Evolutionary conservation across 2,113 vertebrate species (phyloP), one percentile per base, ranked within the genome.

Genomic region (Tachycineta bicolor): DNA sequence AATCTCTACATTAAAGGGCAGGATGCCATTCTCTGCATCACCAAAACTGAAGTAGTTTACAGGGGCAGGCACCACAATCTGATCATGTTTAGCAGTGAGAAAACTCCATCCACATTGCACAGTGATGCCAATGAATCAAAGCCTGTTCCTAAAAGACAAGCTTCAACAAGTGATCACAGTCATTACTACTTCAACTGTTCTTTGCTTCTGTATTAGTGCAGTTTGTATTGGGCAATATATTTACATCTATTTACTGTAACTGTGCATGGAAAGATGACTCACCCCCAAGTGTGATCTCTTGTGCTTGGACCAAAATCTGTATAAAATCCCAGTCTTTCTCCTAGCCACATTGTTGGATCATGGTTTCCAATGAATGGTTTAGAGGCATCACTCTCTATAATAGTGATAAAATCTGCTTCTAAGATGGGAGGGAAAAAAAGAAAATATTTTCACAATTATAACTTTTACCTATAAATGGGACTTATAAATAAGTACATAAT

Each of bases 261-360:
- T 63, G 18, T 47, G 34, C 14, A 31, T 22, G 39, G 43, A 78
- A 87, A 62, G 49, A 14, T 52, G 37, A 96, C 97, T 98, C 90
- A 98, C 97, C 98, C 98, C 97, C 98, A 98, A 7, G 97, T 98
- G 94, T 98, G 98, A 95, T 98, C 98, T 92, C 97, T 97, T 50
- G 98, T 95, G 70, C 98, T 98, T 64, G 98, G 98, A 68, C 98
- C 98, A 95, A 98, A 98, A 89, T 98, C 98, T 14, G 97, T 98
- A 62, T 98, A 98, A 97, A 98, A 98, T 58, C 98, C 98, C 85
- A 98, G 13, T 62, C 89, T 97, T 95, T 98, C 98, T 50, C 98
- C 98, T 17, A 98, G 71, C 97, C 98, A 98, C 98, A 98, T 98
- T 49, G 97, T 96, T 68, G 97, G 94, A 75, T 98, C 98, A 1